Evolutionary conservation across 2,888 invertebrate species (phyloP), one percentile per base, ranked within the genome.

Genomic region (Drosophila gaucha): DNA sequence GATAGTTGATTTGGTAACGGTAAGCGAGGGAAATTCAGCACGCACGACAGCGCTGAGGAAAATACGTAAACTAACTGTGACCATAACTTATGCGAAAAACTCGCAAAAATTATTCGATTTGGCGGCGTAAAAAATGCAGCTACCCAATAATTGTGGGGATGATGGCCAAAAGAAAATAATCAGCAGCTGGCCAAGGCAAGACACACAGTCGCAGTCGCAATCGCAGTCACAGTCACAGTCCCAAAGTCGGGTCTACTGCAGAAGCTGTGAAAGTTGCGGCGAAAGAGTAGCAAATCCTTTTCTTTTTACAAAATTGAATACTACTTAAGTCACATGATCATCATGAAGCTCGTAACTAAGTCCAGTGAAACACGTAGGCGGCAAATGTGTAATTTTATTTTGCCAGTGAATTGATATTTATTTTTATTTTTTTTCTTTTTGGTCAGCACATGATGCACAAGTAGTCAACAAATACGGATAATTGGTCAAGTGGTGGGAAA

Each of bases 31-130:
- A 74, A 80, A 85, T 86, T 85, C 79, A 84, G 46, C 84, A 85
- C 84, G 84, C 84, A 86, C 84, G 84, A 84, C 74, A 76, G 64
- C 35, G 59, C 66, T 43, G 51, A 46, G 14, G 44, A 49, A 78
- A 72, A 78, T 69, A 74, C 60, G 60, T 67, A 63, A 80, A 70
- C 50, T 67, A 78, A 74, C 64, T 80, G 82, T 88, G 89, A 89
- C 90, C 90, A 88, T 88, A 84, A 79, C 90, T 89, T 89, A 90
- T 85, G 86, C 82, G 88, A 80, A 90, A 90, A 52, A 39, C 38
- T 57, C 52, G 59, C 59, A 57, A 46, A 46, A 58, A 90, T 89
- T 84, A 85, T 78, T 89, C 78, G 86, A 84, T 86, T 84, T 86
- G 78, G 72, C 78, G 84, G 83, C 83, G 83, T 86, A 78, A 62